These are phyloP conservation scores for Drosophila punjabiensis DNA, from an alignment of 1,140 invertebrate species.

Conservation along the genomic window DNA sequence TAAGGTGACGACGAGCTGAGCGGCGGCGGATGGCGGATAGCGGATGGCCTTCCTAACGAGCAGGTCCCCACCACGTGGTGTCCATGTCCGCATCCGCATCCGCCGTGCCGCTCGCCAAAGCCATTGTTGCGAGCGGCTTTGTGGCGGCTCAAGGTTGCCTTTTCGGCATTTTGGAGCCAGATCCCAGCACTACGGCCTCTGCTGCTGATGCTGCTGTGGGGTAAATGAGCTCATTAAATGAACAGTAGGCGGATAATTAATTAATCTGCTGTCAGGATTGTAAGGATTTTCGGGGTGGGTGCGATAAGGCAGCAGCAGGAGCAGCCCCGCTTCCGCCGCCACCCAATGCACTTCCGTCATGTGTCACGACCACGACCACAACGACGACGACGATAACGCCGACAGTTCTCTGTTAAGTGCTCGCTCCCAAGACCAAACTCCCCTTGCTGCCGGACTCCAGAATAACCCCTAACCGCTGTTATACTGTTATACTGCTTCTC, in stretches of 20 bases:
- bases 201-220: slow-evolving; percentile 2
- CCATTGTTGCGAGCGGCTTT: slow-evolving; percentile 20
- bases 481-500: neutral
- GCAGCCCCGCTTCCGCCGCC: neutral
- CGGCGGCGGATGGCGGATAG: neutral
- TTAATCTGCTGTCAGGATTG: slow-evolving; percentile 20
- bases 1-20: slow-evolving; percentile 13
- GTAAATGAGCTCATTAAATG: slow-evolving; percentile 22
- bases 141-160: slow-evolving; percentile 21
- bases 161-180: slow-evolving; percentile 7
- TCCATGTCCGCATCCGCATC: slow-evolving; percentile 16
- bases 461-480: neutral
- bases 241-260: slow-evolving; percentile 24
- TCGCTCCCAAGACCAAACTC: slow-evolving; percentile 3
- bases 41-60: slow-evolving; percentile 8
- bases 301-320: slow-evolving; percentile 3
- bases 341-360: slow-evolving; percentile 14
- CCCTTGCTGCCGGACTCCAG: neutral
- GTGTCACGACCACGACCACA: slow-evolving; percentile 5
- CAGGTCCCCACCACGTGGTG: slow-evolving; percentile 17
- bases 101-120: slow-evolving; percentile 2
- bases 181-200: neutral
- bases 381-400: neutral
- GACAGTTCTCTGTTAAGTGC: slow-evolving; percentile 8
- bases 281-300: slow-evolving; percentile 10